Evolutionary conservation across 2,113 vertebrate genomes (phyloP).

Genomic region (Lasiurus cinereus): DNA sequence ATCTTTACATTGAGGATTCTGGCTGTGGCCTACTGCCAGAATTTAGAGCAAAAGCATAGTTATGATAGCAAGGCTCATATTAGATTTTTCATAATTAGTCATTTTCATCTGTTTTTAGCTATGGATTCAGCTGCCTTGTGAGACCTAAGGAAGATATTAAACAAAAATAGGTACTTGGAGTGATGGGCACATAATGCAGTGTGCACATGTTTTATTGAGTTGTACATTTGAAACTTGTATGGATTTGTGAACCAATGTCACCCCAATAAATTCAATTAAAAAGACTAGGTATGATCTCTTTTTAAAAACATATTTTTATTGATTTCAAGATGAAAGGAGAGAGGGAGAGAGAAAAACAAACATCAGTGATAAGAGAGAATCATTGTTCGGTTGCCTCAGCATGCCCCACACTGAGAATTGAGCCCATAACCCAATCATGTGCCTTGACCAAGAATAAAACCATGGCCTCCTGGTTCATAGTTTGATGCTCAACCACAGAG

Average conservation of each 20-base stretch:
- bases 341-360: no score
- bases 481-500: no score
- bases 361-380: no score
- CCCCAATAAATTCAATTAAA: not conserved
- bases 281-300: not conserved
- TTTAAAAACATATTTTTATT: no score
- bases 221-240: not conserved
- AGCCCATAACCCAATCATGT: no score
- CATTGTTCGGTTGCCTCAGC: no score
- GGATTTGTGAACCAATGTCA: not conserved
- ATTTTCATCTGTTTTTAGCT: not conserved
- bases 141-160: not conserved
- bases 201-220: not conserved
- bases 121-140: not conserved
- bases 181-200: not conserved
- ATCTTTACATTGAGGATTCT: not conserved
- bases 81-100: not conserved
- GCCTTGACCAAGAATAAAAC: no score
- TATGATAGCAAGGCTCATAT: not conserved
- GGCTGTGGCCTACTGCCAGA: not conserved
- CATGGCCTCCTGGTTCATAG: no score
- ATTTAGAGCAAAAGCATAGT: not conserved
- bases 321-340: no score
- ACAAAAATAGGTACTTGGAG: not conserved
- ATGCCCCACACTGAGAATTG: no score